Base-by-base conservation (phyloP, 1,140 invertebrate genomes). In the Andrena cerasifolii region DNA sequence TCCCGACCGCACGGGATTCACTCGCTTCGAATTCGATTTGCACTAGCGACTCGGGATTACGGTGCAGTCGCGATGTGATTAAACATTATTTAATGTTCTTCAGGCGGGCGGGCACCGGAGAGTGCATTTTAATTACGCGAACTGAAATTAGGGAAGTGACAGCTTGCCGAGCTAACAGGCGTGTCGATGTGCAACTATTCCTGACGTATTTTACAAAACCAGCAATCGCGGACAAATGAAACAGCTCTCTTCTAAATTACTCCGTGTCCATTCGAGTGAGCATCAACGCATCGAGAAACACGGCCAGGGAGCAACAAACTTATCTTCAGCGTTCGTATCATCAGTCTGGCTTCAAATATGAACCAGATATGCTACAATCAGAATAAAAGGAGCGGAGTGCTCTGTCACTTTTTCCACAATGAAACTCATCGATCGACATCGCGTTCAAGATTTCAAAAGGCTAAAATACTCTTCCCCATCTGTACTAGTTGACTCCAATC, bases 11-110 rank as follows among this genome's bases (percentile, higher is more conserved):
- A 18, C 14, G 45, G 5, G 4, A 49, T 49, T 49, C 45, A 14
- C 45, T n/a, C 45, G 45, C 10, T 18, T 18, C 14, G 14, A 49
- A 49, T 49, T 49, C 16, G 18, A 14, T 49, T 49, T 18, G 0
- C 14, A 49, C 10, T 49, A 14, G 1, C 4, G 2, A 40, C 36
- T 40, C 36, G 36, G 2, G 45, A 18, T 18, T 18, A 49, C 2
- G 5, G 45, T n/a, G 45, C 14, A 18, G 10, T n/a, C 45, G 14
- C 45, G 16, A 18, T 16, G 14, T 14, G 45, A 49, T 49, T 51
- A 51, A 51, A 51, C 18, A 51, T 51, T 51, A 51, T 51, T 51
- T 51, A 24, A 51, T 51, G 6, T 51, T 51, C n/a, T n/a, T 24
- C 18, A 3, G 7, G 5, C 12, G n/a, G n/a, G 0, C 3, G 47